phyloP scores from a whole-genome alignment of 37 sponge, comb jelly and placozoan species.

The Eunapius fragilis region DNA sequence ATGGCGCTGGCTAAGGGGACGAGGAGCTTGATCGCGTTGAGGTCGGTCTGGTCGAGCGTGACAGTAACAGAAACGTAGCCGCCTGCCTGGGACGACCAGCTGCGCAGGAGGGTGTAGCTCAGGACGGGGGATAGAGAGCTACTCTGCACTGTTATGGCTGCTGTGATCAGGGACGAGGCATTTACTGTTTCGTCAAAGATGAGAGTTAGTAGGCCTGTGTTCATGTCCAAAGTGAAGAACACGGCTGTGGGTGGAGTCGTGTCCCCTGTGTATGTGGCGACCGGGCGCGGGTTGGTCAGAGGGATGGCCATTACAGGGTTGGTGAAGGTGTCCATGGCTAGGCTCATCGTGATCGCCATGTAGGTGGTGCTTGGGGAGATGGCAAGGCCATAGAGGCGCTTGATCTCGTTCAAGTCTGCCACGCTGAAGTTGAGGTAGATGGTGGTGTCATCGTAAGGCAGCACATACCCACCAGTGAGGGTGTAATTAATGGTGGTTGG shows the following conservation, averaged over 20 bases:
- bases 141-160: constrained; percentile 49
- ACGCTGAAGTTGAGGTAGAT: constrained; percentile 48
- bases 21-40: constrained; percentile 70
- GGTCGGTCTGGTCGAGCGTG: constrained; percentile 49
- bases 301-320: constrained; percentile 46
- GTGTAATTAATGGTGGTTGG: constrained; percentile 13
- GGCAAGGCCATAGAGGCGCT: constrained; percentile 65
- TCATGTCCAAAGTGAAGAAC: constrained; percentile 60
- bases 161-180: constrained; percentile 57
- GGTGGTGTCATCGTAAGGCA: constrained; percentile 53
- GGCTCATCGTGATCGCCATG: constrained; percentile 38
- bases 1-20: constrained; percentile 45
- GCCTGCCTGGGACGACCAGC: constrained; percentile 46
- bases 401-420: constrained; percentile 74
- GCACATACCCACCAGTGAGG: constrained; percentile 46
- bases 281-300: constrained; percentile 27
- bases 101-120: constrained; percentile 38
- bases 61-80: constrained; percentile 38
- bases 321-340: constrained; percentile 67
- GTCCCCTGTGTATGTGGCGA: constrained; percentile 37
- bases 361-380: constrained; percentile 57
- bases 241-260: constrained; percentile 64
- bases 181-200: constrained; percentile 85
- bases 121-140: constrained; percentile 27
- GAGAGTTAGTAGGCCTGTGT: constrained; percentile 53